phyloP scores from a whole-genome alignment of 2,797 vertebrate species.

The Labroides dimidiatus region DNA sequence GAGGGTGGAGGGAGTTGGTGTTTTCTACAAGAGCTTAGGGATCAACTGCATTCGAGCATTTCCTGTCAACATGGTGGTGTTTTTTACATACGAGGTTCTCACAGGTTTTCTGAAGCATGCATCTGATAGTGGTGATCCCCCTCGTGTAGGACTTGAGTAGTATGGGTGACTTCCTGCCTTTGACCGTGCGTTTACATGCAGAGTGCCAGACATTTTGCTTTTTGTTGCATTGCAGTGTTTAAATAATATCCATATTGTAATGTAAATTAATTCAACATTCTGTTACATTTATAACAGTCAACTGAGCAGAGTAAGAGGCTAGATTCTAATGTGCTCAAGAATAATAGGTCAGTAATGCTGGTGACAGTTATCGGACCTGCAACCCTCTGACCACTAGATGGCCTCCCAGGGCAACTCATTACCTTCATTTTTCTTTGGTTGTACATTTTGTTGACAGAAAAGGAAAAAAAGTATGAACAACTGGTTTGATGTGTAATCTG shows the following conservation, averaged over 20 bases:
- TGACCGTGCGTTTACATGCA: neutral
- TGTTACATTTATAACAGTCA: conserved; percentile 15
- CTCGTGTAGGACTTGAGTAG: conserved; percentile 52
- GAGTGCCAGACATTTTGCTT: neutral
- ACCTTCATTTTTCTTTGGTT: neutral
- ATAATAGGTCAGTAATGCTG: neutral
- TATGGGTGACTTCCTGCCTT: neutral
- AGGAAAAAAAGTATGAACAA: neutral
- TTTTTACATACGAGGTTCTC: conserved; percentile 88
- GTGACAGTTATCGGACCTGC: neutral
- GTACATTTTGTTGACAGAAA: neutral
- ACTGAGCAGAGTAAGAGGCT: neutral
- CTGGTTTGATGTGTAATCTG: neutral
- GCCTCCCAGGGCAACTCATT: conserved; percentile 31
- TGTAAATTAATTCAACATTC: neutral
- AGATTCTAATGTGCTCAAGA: conserved; percentile 11
- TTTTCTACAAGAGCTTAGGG: conserved; percentile 91
- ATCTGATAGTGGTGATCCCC: conserved; percentile 20
- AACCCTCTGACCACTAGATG: conserved; percentile 56
- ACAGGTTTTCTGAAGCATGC: conserved; percentile 69
- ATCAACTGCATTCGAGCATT: conserved; percentile 93
- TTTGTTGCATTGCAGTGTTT: conserved; percentile 6
- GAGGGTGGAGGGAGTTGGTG: conserved; percentile 83
- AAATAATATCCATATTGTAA: neutral
- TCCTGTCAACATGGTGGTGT: conserved; percentile 93